Evolutionary conservation across 2,888 invertebrate genomes (phyloP), one percentile per base, ranked within the genome.

Genomic region (Drosophila seclusa): DNA sequence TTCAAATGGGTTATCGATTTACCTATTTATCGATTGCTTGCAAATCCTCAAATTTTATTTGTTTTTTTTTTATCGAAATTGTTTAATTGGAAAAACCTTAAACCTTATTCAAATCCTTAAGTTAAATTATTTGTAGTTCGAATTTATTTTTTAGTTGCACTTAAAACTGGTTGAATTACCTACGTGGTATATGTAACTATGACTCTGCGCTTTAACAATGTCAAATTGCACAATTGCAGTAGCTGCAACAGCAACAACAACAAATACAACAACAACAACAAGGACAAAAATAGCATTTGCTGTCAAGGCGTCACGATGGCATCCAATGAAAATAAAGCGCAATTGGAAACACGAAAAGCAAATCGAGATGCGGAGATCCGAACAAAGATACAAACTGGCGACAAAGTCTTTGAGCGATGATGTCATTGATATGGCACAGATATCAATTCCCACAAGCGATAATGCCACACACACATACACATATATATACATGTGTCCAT

Each of bases 151-250:
- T 2, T 16, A 8, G 45, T 8, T 4, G 4, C 16, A 16, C 4
- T 2, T 2, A 2, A 24, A 60, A 73, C 55, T 52, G 11, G 11
- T 62, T 21, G 24, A 57, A 24, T 45, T 24, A 45, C 24, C 59
- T n/a, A 2, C 65, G 62, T n/a, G n/a, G n/a, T n/a, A n/a, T 63
- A 24, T 38, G 57, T 48, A 21, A 27, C 48, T 67, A 45, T 80
- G 80, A 76, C 69, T 63, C 32, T 66, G 68, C 74, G 71, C 57
- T 69, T 77, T 77, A 75, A 67, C 81, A 80, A 81, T 80, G 81
- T 78, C 80, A 81, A 78, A 75, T 75, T 81, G 66, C 70, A 77
- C 66, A 78, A 80, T 68, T 73, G 78, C 78, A 75, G 53, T 67
- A 65, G 75, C 69, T 58, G 58, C 50, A 50, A 57, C 61, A 48